Base-by-base conservation (phyloP, 1,140 invertebrate species). In the Lordiphosa mommai region DNA sequence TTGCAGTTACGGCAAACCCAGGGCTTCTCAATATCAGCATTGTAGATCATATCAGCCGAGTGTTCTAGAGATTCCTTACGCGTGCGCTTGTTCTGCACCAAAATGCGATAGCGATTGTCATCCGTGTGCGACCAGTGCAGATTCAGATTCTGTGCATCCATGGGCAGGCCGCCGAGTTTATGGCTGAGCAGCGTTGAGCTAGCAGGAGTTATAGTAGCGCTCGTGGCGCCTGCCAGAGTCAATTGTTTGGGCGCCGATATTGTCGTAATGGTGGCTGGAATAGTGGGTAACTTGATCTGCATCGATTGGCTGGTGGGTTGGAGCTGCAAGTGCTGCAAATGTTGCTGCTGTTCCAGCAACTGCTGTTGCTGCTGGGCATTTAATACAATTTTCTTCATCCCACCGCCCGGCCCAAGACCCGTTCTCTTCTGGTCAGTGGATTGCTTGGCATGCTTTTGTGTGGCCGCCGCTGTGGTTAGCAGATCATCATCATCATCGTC, bases 1-100 rank as follows among this genome's bases (percentile, higher is more conserved):
- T 87, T 85, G 40, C 87, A 86, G 51, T 86, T 87, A 44, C 79
- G 73, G 47, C 88, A 90, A 14, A 88, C 84, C 88, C 89, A 90
- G 7, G 87, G 87, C 55, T 89, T 89, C 52, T 88, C 87, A 14
- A 88, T 87, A 33, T 88, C 86, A 8, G 84, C 84, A 53, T 87
- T 88, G 49, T 88, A 89, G 49, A 89, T 88, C 88, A 89, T 89
- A 29, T 89, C 88, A 7, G 82, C 86, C 14, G 88, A 88, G 38
- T 88, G 88, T 58, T 88, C 84, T 27, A 88, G 50, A 4, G 86
- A 88, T 48, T 89, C 88, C 34, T 88, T 88, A 33, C 87, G 80
- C 58, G 79, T 87, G 3, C 87, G 65, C 60, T 88, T 87, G 48
- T 88, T 88, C 55, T 88, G 87, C 46, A 87, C 73, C 20, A 88